Percentiles rank a stretch among this genome's conserved stretches.
phyloP scores from a whole-genome alignment of 1,140 invertebrate genomes.

The Pectinophora gossypiella region DNA sequence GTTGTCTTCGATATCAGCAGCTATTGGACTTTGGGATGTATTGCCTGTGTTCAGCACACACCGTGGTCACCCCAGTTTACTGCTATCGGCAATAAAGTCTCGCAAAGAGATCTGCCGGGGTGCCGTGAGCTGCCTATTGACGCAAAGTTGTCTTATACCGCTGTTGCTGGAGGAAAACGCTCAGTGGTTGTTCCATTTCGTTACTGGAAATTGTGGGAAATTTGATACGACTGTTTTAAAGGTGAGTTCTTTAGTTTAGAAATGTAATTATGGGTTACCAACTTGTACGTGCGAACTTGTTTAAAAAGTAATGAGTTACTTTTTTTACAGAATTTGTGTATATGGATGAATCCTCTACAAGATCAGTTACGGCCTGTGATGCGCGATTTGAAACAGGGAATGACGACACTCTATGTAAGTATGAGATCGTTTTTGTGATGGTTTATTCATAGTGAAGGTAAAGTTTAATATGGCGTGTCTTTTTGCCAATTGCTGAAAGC shows the following conservation, averaged over 20 bases:
- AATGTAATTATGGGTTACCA: no score
- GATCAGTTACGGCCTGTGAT: slow-evolving; percentile 56
- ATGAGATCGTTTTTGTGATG: not conserved
- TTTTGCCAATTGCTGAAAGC: not conserved
- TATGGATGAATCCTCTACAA: slow-evolving; percentile 64
- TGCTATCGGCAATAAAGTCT: slow-evolving; percentile 42
- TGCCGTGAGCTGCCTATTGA: slow-evolving; percentile 40
- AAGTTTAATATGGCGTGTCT: not conserved
- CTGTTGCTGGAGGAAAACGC: slow-evolving; percentile 55
- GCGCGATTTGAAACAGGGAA: slow-evolving; percentile 60
- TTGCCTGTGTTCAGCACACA: slow-evolving; percentile 53
- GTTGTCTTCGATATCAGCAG: slow-evolving; percentile 39
- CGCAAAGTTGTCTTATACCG: slow-evolving; percentile 40
- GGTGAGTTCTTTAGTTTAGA: slow-evolving; percentile 24
- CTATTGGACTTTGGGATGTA: slow-evolving; percentile 54
- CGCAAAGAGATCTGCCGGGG: slow-evolving; percentile 47
- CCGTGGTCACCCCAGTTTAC: slow-evolving; percentile 37
- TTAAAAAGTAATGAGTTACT: no score
- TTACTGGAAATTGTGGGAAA: slow-evolving; percentile 44
- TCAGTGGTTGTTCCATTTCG: slow-evolving; percentile 59
- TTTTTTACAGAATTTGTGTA: slow-evolving; percentile 46
- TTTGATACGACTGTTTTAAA: slow-evolving; percentile 57
- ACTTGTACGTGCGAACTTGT: no score
- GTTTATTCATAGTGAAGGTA: not conserved
- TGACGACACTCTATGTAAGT: slow-evolving; percentile 60